These are phyloP conservation scores for Polydrusus tereticollis DNA, from an alignment of 2,888 invertebrate genomes.

Conservation along the genomic window DNA sequence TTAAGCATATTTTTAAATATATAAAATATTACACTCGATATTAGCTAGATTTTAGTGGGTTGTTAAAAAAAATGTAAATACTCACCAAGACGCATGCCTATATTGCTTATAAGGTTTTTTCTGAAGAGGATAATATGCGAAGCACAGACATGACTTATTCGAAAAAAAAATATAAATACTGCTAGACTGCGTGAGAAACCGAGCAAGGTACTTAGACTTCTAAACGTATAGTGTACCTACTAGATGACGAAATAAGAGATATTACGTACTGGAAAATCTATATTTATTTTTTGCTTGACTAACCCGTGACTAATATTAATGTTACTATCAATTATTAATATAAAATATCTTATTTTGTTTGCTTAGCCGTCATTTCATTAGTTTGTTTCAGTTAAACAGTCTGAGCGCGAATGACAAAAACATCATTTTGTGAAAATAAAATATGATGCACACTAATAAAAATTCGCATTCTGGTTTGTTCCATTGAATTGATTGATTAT, in stretches of 20 bases:
- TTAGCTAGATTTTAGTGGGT: too few species aligned
- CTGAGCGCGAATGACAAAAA: background rate
- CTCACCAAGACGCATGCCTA: background rate
- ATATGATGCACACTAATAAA: background rate
- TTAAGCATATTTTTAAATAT: too few species aligned
- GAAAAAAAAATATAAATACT: conserved; percentile 10
- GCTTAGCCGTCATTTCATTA: conserved; percentile 1
- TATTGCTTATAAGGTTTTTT: background rate
- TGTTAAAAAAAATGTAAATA: background rate
- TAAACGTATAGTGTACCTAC: background rate
- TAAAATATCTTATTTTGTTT: conserved; percentile 5
- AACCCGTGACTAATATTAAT: conserved; percentile 38
- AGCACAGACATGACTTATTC: conserved; percentile 11
- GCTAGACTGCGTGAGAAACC: conserved; percentile 18
- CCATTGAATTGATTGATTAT: background rate
- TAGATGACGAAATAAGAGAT: conserved; percentile 21
- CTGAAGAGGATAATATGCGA: background rate
- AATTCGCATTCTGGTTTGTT: conserved; percentile 4
- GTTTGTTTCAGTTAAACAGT: background rate
- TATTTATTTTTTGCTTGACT: conserved; percentile 41
- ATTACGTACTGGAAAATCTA: conserved; percentile 37
- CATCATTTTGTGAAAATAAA: conserved; percentile 8
- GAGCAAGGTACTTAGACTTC: background rate
- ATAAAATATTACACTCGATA: too few species aligned
- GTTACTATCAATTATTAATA: conserved; percentile 18